Percentiles rank a stretch among this genome's conserved stretches.
phyloP scores from a whole-genome alignment of 1,140 invertebrate genomes.

The Plectus sambesii region DNA sequence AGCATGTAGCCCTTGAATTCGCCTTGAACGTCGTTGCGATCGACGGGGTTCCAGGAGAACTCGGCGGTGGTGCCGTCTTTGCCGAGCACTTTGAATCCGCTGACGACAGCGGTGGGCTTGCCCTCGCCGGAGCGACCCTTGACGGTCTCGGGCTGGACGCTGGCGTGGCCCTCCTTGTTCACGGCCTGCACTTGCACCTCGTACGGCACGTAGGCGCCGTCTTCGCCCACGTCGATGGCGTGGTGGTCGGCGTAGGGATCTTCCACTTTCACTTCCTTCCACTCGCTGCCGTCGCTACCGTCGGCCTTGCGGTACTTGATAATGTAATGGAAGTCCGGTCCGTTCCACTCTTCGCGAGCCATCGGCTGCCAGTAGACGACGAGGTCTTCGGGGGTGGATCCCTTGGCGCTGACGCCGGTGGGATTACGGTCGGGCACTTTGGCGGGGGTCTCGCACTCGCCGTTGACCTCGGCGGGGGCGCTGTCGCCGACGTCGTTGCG shows the following conservation, averaged over 20 bases:
- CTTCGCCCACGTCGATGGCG: conserved; percentile 37
- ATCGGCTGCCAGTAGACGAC: conserved; percentile 65
- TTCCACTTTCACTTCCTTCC: conserved; percentile 31
- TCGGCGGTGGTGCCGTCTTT: conserved; percentile 33
- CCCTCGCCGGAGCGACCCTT: conserved; percentile 55
- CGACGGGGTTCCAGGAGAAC: conserved; percentile 41
- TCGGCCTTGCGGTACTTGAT: conserved; percentile 28
- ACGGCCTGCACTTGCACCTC: conserved; percentile 56
- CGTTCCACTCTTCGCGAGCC: conserved; percentile 44
- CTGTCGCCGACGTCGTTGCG: conserved; percentile 85
- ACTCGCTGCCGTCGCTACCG: conserved; percentile 22
- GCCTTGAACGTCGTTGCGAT: conserved; percentile 51
- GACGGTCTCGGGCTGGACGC: conserved; percentile 65
- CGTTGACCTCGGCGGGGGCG: conserved; percentile 58
- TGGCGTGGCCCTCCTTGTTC: conserved; percentile 75
- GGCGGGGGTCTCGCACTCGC: conserved; percentile 68
- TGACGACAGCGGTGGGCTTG: conserved; percentile 31
- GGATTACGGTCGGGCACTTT: conserved; percentile 85
- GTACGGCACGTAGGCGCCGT: conserved; percentile 35
- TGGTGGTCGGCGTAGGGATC: conserved; percentile 36
- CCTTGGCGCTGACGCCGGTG: conserved; percentile 78
- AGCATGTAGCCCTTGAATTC: conserved; percentile 84
- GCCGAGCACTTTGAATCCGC: conserved; percentile 31
- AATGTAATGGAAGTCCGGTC: conserved; percentile 36
- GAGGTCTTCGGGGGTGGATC: conserved; percentile 72